phyloP scores from a whole-genome alignment of 2,888 invertebrate species.

The Amblyteles armatorius region DNA sequence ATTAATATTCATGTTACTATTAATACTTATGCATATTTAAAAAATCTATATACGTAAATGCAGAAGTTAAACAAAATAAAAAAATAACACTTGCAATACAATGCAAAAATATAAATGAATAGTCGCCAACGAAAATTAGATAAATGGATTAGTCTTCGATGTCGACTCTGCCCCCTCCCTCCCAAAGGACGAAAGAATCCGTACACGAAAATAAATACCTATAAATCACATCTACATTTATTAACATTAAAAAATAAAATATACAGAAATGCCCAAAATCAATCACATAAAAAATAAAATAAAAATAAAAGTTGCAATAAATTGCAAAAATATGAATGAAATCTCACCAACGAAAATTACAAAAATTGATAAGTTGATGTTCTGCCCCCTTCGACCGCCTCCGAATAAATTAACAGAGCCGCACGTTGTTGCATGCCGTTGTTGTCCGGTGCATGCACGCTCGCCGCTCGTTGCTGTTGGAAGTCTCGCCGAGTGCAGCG shows the following conservation, averaged over 20 bases:
- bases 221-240: too few relatives aligned
- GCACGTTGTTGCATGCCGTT: conserved; percentile 3
- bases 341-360: neutral
- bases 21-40: too few relatives aligned
- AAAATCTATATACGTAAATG: too few relatives aligned
- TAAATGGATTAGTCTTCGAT: too few relatives aligned
- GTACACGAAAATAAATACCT: too few relatives aligned
- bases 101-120: too few relatives aligned
- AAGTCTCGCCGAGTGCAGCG: conserved; percentile 77
- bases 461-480: conserved; percentile 51
- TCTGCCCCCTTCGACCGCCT: neutral
- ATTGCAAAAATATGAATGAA: neutral
- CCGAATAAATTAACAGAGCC: neutral
- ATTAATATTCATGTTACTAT: too few relatives aligned
- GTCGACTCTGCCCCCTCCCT: too few relatives aligned
- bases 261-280: neutral
- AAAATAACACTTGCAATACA: too few relatives aligned
- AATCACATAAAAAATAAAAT: neutral
- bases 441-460: neutral
- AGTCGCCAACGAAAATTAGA: too few relatives aligned
- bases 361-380: neutral
- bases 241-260: neutral
- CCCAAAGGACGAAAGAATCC: too few relatives aligned
- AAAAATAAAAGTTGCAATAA: neutral
- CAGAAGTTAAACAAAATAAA: too few relatives aligned